phyloP scores from a whole-genome alignment of 35 echinoderm and acorn worm genomes.

The Hemicentrotus pulcherrimus region DNA sequence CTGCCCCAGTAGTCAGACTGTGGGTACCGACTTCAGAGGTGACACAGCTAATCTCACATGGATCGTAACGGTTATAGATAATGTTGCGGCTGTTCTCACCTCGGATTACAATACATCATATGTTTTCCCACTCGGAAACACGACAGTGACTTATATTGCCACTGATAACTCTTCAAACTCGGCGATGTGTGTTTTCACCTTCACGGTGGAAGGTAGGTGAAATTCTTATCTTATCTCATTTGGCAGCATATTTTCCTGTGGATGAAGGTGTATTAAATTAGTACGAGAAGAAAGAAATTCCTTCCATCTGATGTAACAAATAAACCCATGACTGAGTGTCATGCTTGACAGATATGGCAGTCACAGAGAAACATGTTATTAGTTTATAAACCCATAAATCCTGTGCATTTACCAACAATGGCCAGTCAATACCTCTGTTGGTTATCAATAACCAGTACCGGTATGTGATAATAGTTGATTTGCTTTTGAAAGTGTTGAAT shows the following conservation, averaged over 20 bases:
- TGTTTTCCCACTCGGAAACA: slow-evolving; percentile 38
- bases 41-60: not conserved
- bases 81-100: not conserved
- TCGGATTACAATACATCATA: slow-evolving; percentile 45
- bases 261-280: not conserved
- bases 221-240: not conserved
- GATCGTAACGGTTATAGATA: slow-evolving; percentile 33
- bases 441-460: too few species aligned
- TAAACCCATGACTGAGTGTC: too few species aligned
- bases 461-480: too few species aligned
- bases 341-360: too few species aligned
- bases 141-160: slow-evolving; percentile 40
- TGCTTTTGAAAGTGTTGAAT: too few species aligned
- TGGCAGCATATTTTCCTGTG: not conserved
- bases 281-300: too few species aligned
- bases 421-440: too few species aligned
- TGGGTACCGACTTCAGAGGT: not conserved
- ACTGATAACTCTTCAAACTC: slow-evolving; percentile 36
- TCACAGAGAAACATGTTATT: too few species aligned
- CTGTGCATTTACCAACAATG: too few species aligned
- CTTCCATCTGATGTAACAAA: too few species aligned
- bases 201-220: slow-evolving; percentile 38
- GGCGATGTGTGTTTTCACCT: slow-evolving; percentile 18
- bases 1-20: not conserved
- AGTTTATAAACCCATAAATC: too few species aligned